These are phyloP conservation scores for Acanthisitta chloris DNA, from an alignment of 2,113 vertebrate genomes.

Conservation along the genomic window DNA sequence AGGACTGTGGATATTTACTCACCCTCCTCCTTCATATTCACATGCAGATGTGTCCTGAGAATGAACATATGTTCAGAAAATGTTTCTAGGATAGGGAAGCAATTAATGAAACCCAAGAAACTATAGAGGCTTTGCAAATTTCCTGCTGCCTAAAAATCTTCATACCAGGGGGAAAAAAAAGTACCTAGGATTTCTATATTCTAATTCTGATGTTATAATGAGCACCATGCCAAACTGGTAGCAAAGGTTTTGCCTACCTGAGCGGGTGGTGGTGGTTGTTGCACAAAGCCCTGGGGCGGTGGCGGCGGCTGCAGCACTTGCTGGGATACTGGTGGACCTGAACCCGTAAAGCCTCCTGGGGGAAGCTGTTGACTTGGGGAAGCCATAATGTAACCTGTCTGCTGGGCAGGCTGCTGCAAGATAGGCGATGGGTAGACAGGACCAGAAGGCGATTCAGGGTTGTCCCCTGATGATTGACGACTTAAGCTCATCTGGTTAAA, in stretches of 20 bases:
- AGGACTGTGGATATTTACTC: background rate
- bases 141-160: background rate
- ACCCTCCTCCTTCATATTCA: conserved; percentile 39
- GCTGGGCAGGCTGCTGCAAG: conserved; percentile 77
- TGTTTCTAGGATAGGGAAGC: background rate
- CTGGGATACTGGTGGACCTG: conserved; percentile 74
- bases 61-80: background rate
- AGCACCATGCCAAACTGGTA: accelerated
- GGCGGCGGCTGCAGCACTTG: conserved; percentile 74
- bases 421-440: conserved; percentile 73
- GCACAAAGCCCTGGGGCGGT: conserved; percentile 75
- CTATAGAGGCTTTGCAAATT: accelerated
- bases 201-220: accelerated
- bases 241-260: conserved; percentile 68
- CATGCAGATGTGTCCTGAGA: background rate
- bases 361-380: conserved; percentile 76
- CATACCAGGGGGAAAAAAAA: background rate
- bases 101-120: background rate
- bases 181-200: background rate
- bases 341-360: conserved; percentile 70
- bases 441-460: conserved; percentile 76
- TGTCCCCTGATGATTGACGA: conserved; percentile 85
- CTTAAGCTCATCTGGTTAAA: conserved; percentile 86
- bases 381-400: conserved; percentile 76
- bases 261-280: conserved; percentile 79